Percentiles rank a stretch among this genome's conserved stretches.
These are phyloP conservation scores for Amniataba percoides DNA, from an alignment of 2,797 vertebrate species.

Conservation along the genomic window DNA sequence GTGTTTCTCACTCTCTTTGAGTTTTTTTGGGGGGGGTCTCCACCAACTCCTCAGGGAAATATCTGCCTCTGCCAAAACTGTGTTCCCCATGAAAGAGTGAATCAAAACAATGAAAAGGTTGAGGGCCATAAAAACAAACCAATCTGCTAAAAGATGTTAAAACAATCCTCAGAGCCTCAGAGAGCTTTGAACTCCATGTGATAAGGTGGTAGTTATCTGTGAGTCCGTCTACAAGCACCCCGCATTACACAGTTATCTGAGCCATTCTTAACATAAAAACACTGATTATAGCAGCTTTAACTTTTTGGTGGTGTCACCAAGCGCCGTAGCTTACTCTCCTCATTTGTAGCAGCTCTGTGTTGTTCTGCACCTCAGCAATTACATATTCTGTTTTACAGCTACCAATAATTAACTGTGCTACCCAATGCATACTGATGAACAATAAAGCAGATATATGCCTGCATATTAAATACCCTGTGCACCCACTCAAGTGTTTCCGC, in stretches of 20 bases:
- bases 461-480: neutral
- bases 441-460: slow-evolving; percentile 36
- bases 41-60: too few relatives aligned
- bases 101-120: neutral
- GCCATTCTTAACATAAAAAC: neutral
- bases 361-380: neutral
- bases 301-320: neutral
- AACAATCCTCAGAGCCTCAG: neutral
- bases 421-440: slow-evolving; percentile 13
- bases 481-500: slow-evolving; percentile 5
- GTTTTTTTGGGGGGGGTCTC: too few relatives aligned
- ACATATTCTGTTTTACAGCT: slow-evolving; percentile 18
- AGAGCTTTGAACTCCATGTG: neutral
- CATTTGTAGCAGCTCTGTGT: neutral
- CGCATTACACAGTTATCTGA: neutral
- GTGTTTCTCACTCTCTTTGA: too few relatives aligned
- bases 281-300: neutral
- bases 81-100: neutral
- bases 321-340: neutral
- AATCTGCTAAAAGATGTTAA: neutral
- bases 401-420: slow-evolving; percentile 23
- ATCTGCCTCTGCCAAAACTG: too few relatives aligned
- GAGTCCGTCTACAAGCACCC: neutral
- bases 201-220: neutral
- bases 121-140: neutral